A percentile compares a stretch with the other conserved stretches of the same genome.
Conservation (phyloP, 2,113 vertebrate genomes). For the Megaceryle torquata region DNA sequence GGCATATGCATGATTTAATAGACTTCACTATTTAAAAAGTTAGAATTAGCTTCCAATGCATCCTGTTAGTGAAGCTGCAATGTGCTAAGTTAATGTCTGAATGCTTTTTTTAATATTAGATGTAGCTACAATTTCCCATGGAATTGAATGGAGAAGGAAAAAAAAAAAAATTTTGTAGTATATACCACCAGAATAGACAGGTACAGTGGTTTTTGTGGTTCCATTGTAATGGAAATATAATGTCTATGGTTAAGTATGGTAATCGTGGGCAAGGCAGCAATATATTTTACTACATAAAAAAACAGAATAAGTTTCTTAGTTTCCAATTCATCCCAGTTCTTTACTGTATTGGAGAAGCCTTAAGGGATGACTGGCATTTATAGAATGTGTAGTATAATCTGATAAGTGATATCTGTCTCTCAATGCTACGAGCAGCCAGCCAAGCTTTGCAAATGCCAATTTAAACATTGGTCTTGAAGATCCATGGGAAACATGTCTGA, state of each 20-base stretch:
- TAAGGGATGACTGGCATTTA: background rate
- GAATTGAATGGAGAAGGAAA: background rate
- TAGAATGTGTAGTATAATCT: background rate
- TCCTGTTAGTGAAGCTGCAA: background rate
- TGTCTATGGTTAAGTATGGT: background rate
- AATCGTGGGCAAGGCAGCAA: background rate
- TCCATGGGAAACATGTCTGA: accelerated
- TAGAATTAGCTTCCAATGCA: background rate
- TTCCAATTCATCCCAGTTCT: background rate
- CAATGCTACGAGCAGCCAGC: background rate
- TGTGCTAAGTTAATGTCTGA: background rate
- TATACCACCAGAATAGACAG: background rate
- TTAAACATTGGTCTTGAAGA: background rate
- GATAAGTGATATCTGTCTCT: background rate
- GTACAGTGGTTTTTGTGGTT: background rate
- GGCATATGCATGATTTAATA: background rate
- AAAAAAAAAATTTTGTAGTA: background rate
- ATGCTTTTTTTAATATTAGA: constrained; percentile 1
- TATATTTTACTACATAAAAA: background rate
- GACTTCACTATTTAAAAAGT: background rate
- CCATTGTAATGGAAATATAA: background rate
- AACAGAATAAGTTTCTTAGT: background rate
- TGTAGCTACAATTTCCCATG: background rate
- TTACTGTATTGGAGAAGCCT: background rate
- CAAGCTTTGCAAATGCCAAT: background rate